phyloP scores from a whole-genome alignment of 2,797 vertebrate genomes.

The Aselliscus stoliczkanus region DNA sequence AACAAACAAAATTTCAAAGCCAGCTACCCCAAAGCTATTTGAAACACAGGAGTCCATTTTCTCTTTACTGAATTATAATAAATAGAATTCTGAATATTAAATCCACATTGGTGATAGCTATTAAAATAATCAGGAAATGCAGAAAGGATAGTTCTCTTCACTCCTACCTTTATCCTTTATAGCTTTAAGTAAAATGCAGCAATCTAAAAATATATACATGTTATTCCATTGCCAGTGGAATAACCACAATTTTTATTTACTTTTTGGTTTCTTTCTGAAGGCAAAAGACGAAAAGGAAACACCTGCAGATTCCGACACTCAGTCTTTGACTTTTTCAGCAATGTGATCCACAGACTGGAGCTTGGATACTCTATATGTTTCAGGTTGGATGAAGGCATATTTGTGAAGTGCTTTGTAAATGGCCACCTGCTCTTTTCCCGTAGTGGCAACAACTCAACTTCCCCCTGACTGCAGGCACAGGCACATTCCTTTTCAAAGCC shows the following conservation, averaged over 20 bases:
- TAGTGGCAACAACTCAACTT: background rate
- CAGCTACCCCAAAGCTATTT: background rate
- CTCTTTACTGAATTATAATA: background rate
- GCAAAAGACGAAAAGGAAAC: conserved; percentile 56
- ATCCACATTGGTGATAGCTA: background rate
- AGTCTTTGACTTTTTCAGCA: conserved; percentile 6
- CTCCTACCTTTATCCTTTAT: background rate
- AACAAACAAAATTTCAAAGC: conserved; percentile 24
- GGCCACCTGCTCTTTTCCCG: background rate
- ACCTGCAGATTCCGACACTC: conserved; percentile 24
- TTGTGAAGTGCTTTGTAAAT: conserved; percentile 11
- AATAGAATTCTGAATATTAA: conserved; percentile 18
- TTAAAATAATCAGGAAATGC: background rate
- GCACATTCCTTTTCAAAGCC: background rate
- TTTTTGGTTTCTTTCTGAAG: conserved; percentile 42
- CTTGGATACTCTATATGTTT: background rate
- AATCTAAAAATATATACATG: conserved; percentile 18
- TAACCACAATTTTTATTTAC: conserved; percentile 56
- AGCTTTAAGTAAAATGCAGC: conserved; percentile 31
- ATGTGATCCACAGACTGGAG: background rate
- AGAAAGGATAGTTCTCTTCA: background rate
- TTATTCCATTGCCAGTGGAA: conserved; percentile 4
- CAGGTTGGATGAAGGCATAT: conserved; percentile 1
- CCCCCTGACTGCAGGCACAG: background rate
- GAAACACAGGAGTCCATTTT: background rate